Evolutionary conservation across 2,797 vertebrate species (phyloP).

Genomic region (Pipistrellus kuhlii): DNA sequence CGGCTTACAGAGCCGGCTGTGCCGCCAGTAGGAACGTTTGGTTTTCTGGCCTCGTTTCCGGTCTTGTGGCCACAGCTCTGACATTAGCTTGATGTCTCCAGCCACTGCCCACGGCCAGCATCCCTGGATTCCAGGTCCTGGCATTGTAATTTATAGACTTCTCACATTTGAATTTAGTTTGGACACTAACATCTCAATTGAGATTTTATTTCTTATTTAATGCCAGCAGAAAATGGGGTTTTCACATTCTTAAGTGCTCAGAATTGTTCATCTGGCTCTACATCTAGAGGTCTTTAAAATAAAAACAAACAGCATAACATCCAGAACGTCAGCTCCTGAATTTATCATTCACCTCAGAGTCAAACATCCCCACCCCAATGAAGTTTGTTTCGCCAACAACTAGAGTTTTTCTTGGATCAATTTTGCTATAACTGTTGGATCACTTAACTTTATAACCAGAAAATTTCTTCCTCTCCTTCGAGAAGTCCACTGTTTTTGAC

Average conservation of each 20-base stretch:
- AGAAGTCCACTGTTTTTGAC: conserved; percentile 19
- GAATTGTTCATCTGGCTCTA: conserved; percentile 56
- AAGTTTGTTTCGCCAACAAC: conserved; percentile 48
- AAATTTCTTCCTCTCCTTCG: conserved; percentile 57
- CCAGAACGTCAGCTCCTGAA: conserved; percentile 63
- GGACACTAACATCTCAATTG: conserved; percentile 38
- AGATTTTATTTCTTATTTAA: conserved; percentile 61
- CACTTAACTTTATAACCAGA: conserved; percentile 64
- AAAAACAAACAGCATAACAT: conserved; percentile 69
- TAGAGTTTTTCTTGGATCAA: conserved; percentile 68
- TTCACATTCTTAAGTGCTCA: conserved; percentile 55
- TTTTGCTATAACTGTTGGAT: conserved; percentile 61
- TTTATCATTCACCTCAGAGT: conserved; percentile 51
- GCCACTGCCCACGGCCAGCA: background rate
- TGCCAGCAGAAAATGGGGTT: conserved; percentile 54
- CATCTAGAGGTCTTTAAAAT: conserved; percentile 50
- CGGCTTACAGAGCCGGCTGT: background rate
- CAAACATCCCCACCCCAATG: conserved; percentile 24
- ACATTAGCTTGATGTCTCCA: background rate
- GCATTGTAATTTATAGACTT: conserved; percentile 55
- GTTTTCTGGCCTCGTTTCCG: conserved; percentile 42
- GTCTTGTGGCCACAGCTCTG: conserved; percentile 33
- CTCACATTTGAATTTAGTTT: conserved; percentile 72
- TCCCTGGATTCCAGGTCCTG: background rate
- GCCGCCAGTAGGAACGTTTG: conserved; percentile 16